Base-by-base conservation (phyloP, 2,113 vertebrate genomes). In the Seriola aureovittata region DNA sequence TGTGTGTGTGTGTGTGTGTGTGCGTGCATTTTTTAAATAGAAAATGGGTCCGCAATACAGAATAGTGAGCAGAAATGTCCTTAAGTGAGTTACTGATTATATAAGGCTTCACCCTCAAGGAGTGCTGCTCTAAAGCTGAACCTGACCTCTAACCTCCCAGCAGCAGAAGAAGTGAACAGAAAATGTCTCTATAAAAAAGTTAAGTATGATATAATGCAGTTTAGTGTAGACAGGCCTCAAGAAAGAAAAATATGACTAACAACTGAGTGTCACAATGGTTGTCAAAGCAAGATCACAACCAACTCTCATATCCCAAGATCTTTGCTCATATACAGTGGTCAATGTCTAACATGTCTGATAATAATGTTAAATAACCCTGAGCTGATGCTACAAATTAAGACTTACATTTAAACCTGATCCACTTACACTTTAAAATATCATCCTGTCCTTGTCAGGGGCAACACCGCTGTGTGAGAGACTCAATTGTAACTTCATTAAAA, bases 401-500 rank as follows among this genome's bases (percentile, higher is more conserved):
- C 23, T 76, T 78, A 11, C 66, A 52, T 65, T 67, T 50, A 70
- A 75, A 75, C 58, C 64, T 34, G 17, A 66, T 58, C 60, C 75
- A 58, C 36, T 58, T 75, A 71, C 59, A 75, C 36, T 44, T 60
- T 65, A 48, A 73, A n/a, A 71, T 36, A 34, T 14, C 3, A 32
- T 5, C 13, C 4, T 0, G 4, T 68, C 57, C 65, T 81, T 57
- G 72, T 81, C 76, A 62, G 64, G 78, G 57, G 32, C n/a, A 8
- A 21, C 36, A 1, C 29, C 0, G 5, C 66, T 10, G 46, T 38
- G 17, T 38, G 23, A 62, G 44, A 79, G 46, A 82, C 70, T 78
- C 38, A 71, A 58, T 57, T 19, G 52, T 72, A 70, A 79, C 54
- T 86, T 84, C 14, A 88, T 89, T 89, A 89, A 78, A 90, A 85